phyloP scores from a whole-genome alignment of 1,140 invertebrate species.

The Megalopta genalis region DNA sequence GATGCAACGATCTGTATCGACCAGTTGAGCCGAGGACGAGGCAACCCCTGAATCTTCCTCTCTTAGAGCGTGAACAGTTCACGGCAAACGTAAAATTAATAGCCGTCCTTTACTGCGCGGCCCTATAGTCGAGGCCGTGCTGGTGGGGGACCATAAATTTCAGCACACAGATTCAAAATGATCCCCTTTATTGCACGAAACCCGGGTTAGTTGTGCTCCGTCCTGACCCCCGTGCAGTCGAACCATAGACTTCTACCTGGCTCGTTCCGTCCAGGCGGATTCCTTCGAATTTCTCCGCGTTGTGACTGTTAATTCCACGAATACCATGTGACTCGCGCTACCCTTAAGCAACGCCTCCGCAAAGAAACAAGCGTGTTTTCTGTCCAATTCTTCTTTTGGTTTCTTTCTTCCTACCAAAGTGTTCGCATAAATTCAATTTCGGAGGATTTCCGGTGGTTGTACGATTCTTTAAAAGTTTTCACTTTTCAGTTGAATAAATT shows the following conservation, averaged over 20 bases:
- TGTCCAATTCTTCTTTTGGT: too few relatives aligned
- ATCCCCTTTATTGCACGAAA: conserved; percentile 78
- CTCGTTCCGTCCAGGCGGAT: not conserved
- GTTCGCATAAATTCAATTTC: not conserved
- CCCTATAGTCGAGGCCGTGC: conserved; percentile 50
- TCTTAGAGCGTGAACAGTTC: not conserved
- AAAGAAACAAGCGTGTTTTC: not conserved
- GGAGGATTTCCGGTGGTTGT: not conserved
- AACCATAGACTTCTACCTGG: conserved; percentile 31
- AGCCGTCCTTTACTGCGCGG: conserved; percentile 63
- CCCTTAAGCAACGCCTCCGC: not conserved
- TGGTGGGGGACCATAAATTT: conserved; percentile 79
- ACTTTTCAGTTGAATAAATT: not conserved
- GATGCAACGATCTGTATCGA: not conserved
- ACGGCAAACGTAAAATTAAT: conserved; percentile 72
- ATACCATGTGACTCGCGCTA: conserved; percentile 13
- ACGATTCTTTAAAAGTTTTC: not conserved
- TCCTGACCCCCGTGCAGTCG: conserved; percentile 65
- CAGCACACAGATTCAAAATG: conserved; percentile 78
- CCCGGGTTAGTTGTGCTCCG: conserved; percentile 71
- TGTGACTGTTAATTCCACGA: conserved; percentile 38
- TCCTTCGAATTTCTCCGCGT: not conserved
- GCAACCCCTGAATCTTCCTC: not conserved
- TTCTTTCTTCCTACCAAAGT: not conserved
- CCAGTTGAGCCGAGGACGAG: not conserved